Percentiles rank a stretch among this genome's conserved stretches.
These are phyloP conservation scores for Triplophysa tibetana DNA, from an alignment of 2,113 vertebrate species.

Conservation along the genomic window DNA sequence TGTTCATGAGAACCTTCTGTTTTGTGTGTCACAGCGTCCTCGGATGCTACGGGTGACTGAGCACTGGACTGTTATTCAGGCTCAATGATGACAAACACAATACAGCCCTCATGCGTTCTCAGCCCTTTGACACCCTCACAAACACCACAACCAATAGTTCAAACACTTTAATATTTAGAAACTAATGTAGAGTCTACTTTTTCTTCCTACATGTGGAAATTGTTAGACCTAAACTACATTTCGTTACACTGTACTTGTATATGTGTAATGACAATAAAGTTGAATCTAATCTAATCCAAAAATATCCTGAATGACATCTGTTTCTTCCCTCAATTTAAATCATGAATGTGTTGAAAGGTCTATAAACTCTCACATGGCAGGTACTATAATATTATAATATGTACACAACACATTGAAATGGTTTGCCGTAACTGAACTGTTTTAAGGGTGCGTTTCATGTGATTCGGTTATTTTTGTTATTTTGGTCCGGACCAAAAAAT, in stretches of 20 bases:
- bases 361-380: no score
- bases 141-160: background rate
- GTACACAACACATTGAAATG: no score
- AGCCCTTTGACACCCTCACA: background rate
- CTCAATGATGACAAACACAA: conserved; percentile 64
- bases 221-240: no score
- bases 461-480: no score
- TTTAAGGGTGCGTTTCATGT: no score
- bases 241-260: no score
- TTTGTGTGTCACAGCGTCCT: conserved; percentile 50
- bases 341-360: no score
- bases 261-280: no score
- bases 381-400: no score
- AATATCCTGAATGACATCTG: conserved; percentile 57
- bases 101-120: conserved; percentile 60
- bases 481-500: no score
- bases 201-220: conserved; percentile 48
- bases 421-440: no score
- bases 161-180: background rate
- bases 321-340: background rate
- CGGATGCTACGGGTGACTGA: conserved; percentile 68
- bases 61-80: conserved; percentile 64
- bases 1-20: conserved; percentile 67
- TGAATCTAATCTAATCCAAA: no score
- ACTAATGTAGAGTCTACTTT: background rate